These are phyloP conservation scores for Morpho helenor DNA, from an alignment of 2,888 invertebrate genomes.

Conservation along the genomic window DNA sequence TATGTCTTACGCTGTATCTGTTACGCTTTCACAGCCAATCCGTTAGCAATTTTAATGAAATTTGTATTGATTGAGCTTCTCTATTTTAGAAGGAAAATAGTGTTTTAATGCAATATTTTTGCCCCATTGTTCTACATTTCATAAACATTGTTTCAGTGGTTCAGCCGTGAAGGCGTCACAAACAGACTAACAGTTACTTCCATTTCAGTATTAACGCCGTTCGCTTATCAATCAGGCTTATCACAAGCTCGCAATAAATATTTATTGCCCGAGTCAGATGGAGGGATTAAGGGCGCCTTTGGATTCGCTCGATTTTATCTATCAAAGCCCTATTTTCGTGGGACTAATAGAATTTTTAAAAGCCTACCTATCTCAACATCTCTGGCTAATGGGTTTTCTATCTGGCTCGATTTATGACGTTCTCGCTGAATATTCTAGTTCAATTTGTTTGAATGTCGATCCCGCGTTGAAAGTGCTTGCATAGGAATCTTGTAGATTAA, in stretches of 20 bases:
- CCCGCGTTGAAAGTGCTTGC: conserved; percentile 12
- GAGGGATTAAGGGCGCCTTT: conserved; percentile 49
- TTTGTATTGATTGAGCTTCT: too few species aligned
- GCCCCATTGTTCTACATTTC: too few species aligned
- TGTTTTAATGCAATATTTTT: too few species aligned
- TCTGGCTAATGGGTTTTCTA: conserved; percentile 25
- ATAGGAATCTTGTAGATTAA: conserved; percentile 6
- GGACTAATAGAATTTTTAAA: conserved; percentile 33
- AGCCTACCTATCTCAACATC: conserved; percentile 26
- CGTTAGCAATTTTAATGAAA: too few species aligned
- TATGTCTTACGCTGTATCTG: too few species aligned
- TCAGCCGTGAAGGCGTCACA: too few species aligned
- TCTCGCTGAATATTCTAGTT: conserved; percentile 10
- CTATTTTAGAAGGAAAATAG: too few species aligned
- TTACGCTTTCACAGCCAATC: too few species aligned
- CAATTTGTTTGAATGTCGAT: conserved; percentile 6
- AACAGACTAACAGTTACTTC: too few species aligned
- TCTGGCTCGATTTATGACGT: conserved; percentile 22
- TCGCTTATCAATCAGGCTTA: conserved; percentile 23
- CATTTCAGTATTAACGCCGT: conserved; percentile 1
- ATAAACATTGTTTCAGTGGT: too few species aligned
- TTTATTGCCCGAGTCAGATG: conserved; percentile 57
- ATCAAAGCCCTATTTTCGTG: conserved; percentile 34
- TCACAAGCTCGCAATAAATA: conserved; percentile 61
- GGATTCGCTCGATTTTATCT: conserved; percentile 33